These are phyloP conservation scores for Silurus asotus DNA, from an alignment of 2,113 vertebrate species.

Conservation along the genomic window DNA sequence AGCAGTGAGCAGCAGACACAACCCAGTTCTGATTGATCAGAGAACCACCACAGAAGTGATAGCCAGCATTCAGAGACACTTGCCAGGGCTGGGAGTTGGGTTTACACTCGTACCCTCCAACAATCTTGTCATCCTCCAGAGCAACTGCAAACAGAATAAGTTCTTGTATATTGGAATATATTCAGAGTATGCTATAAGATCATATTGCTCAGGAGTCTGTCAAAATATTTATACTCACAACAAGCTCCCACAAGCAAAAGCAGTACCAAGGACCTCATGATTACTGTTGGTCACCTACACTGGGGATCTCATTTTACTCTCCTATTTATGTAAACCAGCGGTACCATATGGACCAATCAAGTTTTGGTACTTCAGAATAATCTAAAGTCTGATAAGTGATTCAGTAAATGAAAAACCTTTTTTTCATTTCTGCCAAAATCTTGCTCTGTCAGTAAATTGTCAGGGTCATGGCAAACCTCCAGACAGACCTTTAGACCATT, in stretches of 20 bases:
- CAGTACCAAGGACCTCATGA: slow-evolving; percentile 72
- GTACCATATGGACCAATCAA: background rate
- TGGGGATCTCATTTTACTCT: background rate
- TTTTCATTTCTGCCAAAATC: background rate
- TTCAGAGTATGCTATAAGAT: background rate
- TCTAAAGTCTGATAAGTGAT: slow-evolving; percentile 30
- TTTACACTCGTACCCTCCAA: slow-evolving; percentile 65
- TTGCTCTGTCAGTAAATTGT: background rate
- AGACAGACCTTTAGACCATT: background rate
- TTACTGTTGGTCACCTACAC: slow-evolving; percentile 49
- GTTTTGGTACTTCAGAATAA: background rate
- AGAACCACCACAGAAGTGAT: slow-evolving; percentile 70
- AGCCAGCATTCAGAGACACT: slow-evolving; percentile 68
- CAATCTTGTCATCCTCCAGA: slow-evolving; percentile 69
- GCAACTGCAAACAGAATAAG: slow-evolving; percentile 47
- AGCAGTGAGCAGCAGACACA: slow-evolving; percentile 70
- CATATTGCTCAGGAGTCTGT: background rate
- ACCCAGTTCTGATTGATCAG: slow-evolving; percentile 64
- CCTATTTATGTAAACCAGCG: slow-evolving; percentile 17
- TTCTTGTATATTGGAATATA: background rate
- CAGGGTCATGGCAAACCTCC: background rate
- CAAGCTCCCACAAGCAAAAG: slow-evolving; percentile 71
- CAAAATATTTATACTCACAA: slow-evolving; percentile 59
- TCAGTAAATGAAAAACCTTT: slow-evolving; percentile 46
- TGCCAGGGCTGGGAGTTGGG: slow-evolving; percentile 65